Evolutionary conservation across 2,888 invertebrate genomes (phyloP), one percentile per base, ranked within the genome.

Genomic region (Polydesmus complanatus): DNA sequence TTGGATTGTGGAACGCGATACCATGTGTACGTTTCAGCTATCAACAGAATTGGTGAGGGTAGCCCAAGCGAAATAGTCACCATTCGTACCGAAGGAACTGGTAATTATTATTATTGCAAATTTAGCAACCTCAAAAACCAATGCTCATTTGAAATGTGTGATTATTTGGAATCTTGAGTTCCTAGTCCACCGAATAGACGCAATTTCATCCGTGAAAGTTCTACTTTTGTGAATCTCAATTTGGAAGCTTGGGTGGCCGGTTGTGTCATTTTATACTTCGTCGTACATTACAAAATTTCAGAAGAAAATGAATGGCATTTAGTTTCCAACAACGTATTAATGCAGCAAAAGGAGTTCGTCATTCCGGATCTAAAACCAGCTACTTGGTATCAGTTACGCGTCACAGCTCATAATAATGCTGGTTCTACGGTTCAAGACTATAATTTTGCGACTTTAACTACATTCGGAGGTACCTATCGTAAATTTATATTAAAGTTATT

Each of bases 221-320:
- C 60, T 27, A 63, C 54, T 1, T 61, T 63, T 50, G 61, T 63
- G 2, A 63, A 60, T 5, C 23, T 63, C 8, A 50, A 63, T 54
- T 53, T 63, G 25, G 62, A 63, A 19, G 50, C 62, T 8, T 63
- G 62, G 62, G 49, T 58, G 3, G 48, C 58, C 2, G 58, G 58
- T 1, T 96, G 95, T 73, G 89, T 92, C 22, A 93, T 96, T 88
- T 81, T 87, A 65, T 90, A 92, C 73, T 95, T 93, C 73, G 92
- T 94, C 64, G 89, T 95, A 56, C 92, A 93, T 75, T 89, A 93
- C 73, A 91, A 90, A 76, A 88, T 88, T 68, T 54, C 68, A 69
- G 23, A 69, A 67, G 49, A 68, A 69, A 19, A 48, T 23, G 56
- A 59, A n/a, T 64, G 64, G 64, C 59, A 58, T 27, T 51, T 64